Conservation (phyloP, 2,797 vertebrate species). For the Dendrocincla fuliginosa region DNA sequence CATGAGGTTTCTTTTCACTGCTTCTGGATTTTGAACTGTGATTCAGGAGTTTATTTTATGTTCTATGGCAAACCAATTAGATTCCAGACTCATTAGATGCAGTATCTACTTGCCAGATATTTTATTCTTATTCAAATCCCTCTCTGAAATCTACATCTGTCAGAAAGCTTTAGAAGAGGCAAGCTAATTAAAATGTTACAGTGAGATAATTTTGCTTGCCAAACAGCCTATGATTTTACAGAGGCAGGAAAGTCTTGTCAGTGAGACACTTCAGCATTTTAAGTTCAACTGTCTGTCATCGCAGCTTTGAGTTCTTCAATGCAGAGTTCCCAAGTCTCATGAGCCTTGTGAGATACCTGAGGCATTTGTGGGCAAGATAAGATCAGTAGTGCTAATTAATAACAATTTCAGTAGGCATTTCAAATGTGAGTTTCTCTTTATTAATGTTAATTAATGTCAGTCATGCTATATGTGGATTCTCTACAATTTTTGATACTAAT, state of each 20-base stretch:
- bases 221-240: neutral
- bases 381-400: neutral
- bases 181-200: conserved; percentile 33
- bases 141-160: neutral
- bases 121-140: neutral
- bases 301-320: neutral
- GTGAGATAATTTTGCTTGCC: neutral
- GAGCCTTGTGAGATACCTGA: neutral
- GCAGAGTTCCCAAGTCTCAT: neutral
- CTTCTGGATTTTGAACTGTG: neutral
- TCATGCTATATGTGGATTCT: neutral
- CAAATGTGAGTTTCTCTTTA: neutral
- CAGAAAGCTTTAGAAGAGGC: conserved; percentile 2
- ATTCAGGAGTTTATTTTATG: neutral
- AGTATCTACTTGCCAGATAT: neutral
- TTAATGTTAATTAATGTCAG: neutral
- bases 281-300: neutral
- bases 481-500: neutral
- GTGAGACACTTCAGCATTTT: neutral
- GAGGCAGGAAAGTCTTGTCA: neutral
- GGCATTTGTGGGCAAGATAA: neutral
- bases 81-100: neutral
- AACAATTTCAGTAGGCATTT: neutral
- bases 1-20: neutral
- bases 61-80: neutral